Percentiles rank a stretch among this genome's conserved stretches.
These are phyloP conservation scores for Syngnathus typhle DNA, from an alignment of 2,113 vertebrate genomes.

Conservation along the genomic window DNA sequence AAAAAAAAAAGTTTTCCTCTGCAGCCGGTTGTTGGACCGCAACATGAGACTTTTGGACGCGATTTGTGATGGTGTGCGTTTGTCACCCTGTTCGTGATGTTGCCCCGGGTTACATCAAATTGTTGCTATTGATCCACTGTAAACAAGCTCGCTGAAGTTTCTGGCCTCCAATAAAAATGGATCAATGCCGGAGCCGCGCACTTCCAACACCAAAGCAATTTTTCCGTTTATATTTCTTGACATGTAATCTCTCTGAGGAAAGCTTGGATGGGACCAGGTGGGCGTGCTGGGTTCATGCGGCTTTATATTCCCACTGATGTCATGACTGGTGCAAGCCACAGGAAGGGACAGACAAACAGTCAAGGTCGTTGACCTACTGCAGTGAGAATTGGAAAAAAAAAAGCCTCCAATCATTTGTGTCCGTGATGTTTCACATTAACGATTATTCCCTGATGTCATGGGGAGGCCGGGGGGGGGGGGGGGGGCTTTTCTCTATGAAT, in stretches of 20 bases:
- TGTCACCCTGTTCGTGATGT: conserved; percentile 18
- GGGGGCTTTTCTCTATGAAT: conserved; percentile 20
- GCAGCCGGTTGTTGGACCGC: background rate
- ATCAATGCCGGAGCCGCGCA: conserved; percentile 23
- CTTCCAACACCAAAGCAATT: background rate
- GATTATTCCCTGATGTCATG: conserved; percentile 40
- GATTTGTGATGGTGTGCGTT: conserved; percentile 5
- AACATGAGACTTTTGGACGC: background rate
- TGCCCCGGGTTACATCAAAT: conserved; percentile 37
- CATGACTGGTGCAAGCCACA: conserved; percentile 44
- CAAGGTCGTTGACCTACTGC: conserved; percentile 51
- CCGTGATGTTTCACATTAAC: conserved; percentile 44
- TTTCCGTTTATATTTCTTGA: background rate
- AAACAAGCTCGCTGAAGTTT: conserved; percentile 21
- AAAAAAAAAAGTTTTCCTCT: conserved; percentile 18
- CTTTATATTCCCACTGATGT: conserved; percentile 52
- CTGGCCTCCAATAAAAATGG: conserved; percentile 21
- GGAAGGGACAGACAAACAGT: conserved; percentile 54
- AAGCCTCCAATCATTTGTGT: conserved; percentile 38
- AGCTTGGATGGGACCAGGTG: conserved; percentile 13
- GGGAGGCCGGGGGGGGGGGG: conserved; percentile 8
- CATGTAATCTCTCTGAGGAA: background rate
- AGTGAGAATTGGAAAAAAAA: conserved; percentile 25
- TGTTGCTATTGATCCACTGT: conserved; percentile 38
- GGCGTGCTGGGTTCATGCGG: conserved; percentile 30